Conservation (phyloP, 2,888 invertebrate species). For the Hypsopygia costalis region DNA sequence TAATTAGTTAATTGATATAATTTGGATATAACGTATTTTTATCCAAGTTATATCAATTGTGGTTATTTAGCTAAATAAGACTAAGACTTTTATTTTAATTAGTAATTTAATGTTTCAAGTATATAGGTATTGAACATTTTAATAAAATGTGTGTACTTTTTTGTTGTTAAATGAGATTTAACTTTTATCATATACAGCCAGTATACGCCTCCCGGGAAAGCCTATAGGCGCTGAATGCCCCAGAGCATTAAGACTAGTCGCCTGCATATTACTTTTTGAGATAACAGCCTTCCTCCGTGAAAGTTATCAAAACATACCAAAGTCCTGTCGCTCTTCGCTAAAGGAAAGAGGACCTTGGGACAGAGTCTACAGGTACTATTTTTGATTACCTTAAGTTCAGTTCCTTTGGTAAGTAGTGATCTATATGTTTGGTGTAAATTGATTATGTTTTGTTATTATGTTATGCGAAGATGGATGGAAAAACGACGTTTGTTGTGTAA, state of each 20-base stretch:
- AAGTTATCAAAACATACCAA: conserved; percentile 93
- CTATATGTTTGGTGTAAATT: conserved; percentile 63
- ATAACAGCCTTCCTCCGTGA: conserved; percentile 98
- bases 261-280: conserved; percentile 96
- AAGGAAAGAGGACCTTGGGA: conserved; percentile 93
- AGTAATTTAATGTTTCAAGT: no score
- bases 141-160: neutral
- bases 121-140: conserved; percentile 1
- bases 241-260: conserved; percentile 92
- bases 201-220: conserved; percentile 81
- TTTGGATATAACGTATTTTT: no score
- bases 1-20: no score
- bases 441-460: conserved; percentile 69
- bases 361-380: conserved; percentile 84
- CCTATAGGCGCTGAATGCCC: conserved; percentile 91
- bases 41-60: no score
- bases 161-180: no score
- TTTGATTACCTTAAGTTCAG: conserved; percentile 28
- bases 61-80: no score
- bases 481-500: conserved; percentile 78
- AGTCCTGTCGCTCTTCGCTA: conserved; percentile 84
- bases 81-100: no score
- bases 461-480: conserved; percentile 79
- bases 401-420: conserved; percentile 67
- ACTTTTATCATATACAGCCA: conserved; percentile 66